phyloP scores from a whole-genome alignment of 2,888 invertebrate species.

The Tiphia femorata region DNA sequence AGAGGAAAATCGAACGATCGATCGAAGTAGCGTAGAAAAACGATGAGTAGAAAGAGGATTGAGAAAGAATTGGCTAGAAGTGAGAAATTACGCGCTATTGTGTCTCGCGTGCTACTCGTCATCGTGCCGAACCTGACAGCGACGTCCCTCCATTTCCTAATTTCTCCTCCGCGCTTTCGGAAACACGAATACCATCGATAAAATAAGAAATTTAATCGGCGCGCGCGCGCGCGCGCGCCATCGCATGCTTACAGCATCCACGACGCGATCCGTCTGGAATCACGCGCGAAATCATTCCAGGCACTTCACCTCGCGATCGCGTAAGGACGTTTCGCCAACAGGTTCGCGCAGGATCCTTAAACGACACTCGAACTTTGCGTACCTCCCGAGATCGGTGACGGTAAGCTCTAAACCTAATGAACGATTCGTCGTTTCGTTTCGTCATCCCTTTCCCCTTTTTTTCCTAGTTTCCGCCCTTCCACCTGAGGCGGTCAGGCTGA shows the following conservation, averaged over 20 bases:
- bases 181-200: not conserved
- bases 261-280: no score
- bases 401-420: conserved; percentile 48
- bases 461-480: conserved; percentile 47
- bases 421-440: conserved; percentile 46
- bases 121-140: conserved; percentile 59
- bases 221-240: no score
- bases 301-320: no score
- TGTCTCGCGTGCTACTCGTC: conserved; percentile 14
- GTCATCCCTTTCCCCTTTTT: conserved; percentile 40
- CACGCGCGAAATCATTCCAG: no score
- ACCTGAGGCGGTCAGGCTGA: conserved; percentile 39
- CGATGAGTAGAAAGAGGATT: conserved; percentile 56
- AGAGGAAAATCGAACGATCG: conserved; percentile 32
- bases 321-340: no score
- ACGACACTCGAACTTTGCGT: no score
- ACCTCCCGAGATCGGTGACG: no score
- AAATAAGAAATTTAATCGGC: not conserved
- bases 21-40: no score
- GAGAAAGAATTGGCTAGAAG: conserved; percentile 57
- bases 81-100: conserved; percentile 45
- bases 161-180: not conserved
- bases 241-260: no score
- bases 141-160: conserved; percentile 26
- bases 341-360: no score